Percentiles rank a stretch among this genome's conserved stretches.
phyloP scores from a whole-genome alignment of 2,888 invertebrate genomes.

The Theretra japonica region DNA sequence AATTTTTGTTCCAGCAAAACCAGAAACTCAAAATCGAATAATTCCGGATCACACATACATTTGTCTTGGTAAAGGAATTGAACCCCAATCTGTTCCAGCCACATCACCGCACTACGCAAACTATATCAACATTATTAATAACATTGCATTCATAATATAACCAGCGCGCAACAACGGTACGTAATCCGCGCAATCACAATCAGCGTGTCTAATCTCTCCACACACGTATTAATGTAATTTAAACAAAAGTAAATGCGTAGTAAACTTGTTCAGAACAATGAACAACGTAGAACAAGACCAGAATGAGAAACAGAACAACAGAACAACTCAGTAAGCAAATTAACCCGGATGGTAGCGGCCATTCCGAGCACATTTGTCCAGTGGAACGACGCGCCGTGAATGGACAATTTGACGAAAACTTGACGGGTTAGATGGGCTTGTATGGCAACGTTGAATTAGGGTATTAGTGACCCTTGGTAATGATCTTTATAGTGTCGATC shows the following conservation, averaged over 20 bases:
- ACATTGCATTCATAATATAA: too few relatives aligned
- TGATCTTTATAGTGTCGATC: not conserved
- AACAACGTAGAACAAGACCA: constrained; percentile 26
- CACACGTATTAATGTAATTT: constrained; percentile 26
- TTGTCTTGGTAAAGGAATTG: too few relatives aligned
- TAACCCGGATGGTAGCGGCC: constrained; percentile 39
- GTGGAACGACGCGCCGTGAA: constrained; percentile 63
- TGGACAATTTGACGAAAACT: constrained; percentile 41
- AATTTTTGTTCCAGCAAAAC: not conserved
- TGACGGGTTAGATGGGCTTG: constrained; percentile 11
- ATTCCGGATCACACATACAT: too few relatives aligned
- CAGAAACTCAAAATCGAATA: not conserved
- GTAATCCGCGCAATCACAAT: constrained; percentile 18
- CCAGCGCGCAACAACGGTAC: not conserved
- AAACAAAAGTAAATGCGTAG: constrained; percentile 29
- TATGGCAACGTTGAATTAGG: not conserved
- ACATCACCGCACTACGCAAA: too few relatives aligned
- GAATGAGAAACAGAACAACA: constrained; percentile 28
- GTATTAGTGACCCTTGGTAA: not conserved
- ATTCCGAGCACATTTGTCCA: constrained; percentile 60
- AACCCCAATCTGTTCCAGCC: too few relatives aligned
- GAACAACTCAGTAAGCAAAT: constrained; percentile 39
- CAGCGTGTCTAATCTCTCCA: constrained; percentile 16
- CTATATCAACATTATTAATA: too few relatives aligned
- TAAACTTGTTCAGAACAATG: constrained; percentile 22